Evolutionary conservation across 1,140 invertebrate species (phyloP).

Genomic region (Oscheius sp.): DNA sequence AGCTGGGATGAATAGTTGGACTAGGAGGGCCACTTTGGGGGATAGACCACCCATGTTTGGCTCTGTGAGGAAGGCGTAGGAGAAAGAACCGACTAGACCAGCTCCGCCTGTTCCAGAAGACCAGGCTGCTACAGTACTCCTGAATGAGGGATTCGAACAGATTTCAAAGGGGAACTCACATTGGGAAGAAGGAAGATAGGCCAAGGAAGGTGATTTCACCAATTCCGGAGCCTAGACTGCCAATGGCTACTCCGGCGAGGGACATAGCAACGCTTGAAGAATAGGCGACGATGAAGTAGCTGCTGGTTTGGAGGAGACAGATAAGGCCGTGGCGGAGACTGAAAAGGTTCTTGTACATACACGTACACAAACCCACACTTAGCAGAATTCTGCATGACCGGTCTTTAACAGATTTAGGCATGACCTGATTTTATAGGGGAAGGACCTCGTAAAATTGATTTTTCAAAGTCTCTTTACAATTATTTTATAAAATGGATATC

Average conservation of each 20-base stretch:
- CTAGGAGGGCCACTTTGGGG: conserved; percentile 9
- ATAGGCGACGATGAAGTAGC: conserved; percentile 72
- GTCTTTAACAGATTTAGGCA: too few species aligned
- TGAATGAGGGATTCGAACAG: conserved; percentile 27
- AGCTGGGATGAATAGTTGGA: conserved; percentile 25
- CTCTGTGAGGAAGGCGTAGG: conserved; percentile 48
- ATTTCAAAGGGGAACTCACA: neutral
- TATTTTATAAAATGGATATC: too few species aligned
- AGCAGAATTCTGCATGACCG: too few species aligned
- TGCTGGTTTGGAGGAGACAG: conserved; percentile 67
- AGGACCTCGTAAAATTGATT: too few species aligned
- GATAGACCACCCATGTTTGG: conserved; percentile 32
- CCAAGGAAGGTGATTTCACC: conserved; percentile 77
- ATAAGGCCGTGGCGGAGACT: conserved; percentile 70
- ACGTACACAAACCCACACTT: neutral
- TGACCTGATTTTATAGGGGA: too few species aligned
- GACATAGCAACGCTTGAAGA: conserved; percentile 66
- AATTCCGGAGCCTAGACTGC: conserved; percentile 75
- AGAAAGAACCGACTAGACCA: conserved; percentile 51
- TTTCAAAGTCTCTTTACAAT: too few species aligned
- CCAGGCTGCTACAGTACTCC: conserved; percentile 50
- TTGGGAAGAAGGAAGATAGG: conserved; percentile 61
- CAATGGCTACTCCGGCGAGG: conserved; percentile 67
- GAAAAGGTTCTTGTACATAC: conserved; percentile 43
- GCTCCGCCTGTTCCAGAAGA: conserved; percentile 57